Percentiles rank a stretch among this genome's conserved stretches.
These are phyloP conservation scores for Pilophorus perplexus DNA, from an alignment of 2,888 invertebrate genomes.

Conservation along the genomic window DNA sequence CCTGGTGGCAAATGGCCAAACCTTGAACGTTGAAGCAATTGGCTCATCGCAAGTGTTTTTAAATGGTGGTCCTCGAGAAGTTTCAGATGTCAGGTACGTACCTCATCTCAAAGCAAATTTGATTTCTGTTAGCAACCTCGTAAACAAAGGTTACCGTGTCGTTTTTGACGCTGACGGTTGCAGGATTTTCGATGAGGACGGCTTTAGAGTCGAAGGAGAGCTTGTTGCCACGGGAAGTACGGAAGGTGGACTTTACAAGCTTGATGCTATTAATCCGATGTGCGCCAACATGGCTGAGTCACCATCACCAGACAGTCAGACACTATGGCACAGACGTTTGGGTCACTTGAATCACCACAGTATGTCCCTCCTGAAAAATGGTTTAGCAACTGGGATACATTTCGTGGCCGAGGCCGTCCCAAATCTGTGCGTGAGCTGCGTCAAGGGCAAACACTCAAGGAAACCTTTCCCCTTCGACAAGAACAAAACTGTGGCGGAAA, in stretches of 20 bases:
- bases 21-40: not conserved
- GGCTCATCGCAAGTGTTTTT: not conserved
- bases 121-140: constrained; percentile 47
- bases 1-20: constrained; percentile 2
- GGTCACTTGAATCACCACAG: constrained; percentile 7
- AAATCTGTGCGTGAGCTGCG: constrained; percentile 27
- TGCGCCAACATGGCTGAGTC: not conserved
- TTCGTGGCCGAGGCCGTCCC: not conserved
- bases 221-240: not conserved
- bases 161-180: not conserved
- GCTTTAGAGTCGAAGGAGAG: not conserved
- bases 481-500: not conserved
- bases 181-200: not conserved
- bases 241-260: not conserved
- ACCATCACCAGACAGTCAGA: too few relatives aligned
- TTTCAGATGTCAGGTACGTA: constrained; percentile 36
- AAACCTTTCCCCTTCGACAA: constrained; percentile 15
- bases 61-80: constrained; percentile 16
- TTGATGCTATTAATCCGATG: not conserved
- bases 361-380: not conserved
- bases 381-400: not conserved
- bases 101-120: too few relatives aligned
- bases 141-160: too few relatives aligned
- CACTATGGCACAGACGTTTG: not conserved
- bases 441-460: constrained; percentile 31